phyloP scores from a whole-genome alignment of 2,888 invertebrate genomes.

The Taphrorychus bicolor region DNA sequence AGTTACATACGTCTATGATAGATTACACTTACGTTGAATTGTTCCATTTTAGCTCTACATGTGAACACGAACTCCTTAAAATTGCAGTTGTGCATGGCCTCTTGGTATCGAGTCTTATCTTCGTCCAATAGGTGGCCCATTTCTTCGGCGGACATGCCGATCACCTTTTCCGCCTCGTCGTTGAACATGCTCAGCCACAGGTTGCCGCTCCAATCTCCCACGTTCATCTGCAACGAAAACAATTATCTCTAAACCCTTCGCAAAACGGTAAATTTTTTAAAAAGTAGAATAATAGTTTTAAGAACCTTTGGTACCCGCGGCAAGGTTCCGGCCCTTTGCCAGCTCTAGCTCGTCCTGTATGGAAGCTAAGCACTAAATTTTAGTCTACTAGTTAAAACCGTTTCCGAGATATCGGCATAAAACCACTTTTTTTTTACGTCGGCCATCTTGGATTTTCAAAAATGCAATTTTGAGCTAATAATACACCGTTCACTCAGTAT shows the following conservation, averaged over 20 bases:
- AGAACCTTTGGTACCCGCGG: too few relatives aligned
- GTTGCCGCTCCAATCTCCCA: conserved; percentile 87
- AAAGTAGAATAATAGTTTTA: too few relatives aligned
- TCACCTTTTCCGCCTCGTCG: conserved; percentile 78
- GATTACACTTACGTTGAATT: conserved; percentile 75
- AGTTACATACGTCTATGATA: not conserved
- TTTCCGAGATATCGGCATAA: too few relatives aligned
- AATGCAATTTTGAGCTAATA: too few relatives aligned
- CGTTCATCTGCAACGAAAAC: conserved; percentile 70
- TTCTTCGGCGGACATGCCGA: conserved; percentile 75
- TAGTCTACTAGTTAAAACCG: too few relatives aligned
- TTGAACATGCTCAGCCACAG: conserved; percentile 93
- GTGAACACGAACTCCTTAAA: conserved; percentile 85
- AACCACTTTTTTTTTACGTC: too few relatives aligned
- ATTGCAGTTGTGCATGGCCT: conserved; percentile 70
- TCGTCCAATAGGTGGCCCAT: conserved; percentile 73
- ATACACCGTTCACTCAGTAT: too few relatives aligned
- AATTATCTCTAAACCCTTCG: not conserved
- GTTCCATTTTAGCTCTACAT: conserved; percentile 88
- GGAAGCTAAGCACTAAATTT: too few relatives aligned
- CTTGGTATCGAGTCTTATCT: not conserved
- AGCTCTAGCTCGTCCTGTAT: too few relatives aligned
- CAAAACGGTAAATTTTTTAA: too few relatives aligned
- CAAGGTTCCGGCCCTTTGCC: too few relatives aligned
- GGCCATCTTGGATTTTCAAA: too few relatives aligned